These are phyloP conservation scores for Xyrauchen texanus DNA, from an alignment of 2,113 vertebrate genomes.

Conservation along the genomic window DNA sequence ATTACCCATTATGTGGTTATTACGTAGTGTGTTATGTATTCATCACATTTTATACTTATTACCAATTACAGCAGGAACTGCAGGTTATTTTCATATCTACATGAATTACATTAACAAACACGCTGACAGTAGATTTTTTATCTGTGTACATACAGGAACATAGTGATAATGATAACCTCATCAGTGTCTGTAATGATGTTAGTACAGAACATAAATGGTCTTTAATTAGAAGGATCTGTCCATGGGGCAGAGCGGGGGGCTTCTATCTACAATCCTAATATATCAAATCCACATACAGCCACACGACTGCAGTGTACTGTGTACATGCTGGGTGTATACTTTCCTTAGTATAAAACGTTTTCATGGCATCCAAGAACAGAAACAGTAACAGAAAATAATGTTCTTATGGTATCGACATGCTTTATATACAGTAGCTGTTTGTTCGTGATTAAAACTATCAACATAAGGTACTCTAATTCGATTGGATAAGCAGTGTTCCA, in stretches of 20 bases:
- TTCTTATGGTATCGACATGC: too few relatives aligned
- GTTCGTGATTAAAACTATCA: too few relatives aligned
- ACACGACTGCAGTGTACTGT: neutral
- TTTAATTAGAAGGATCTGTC: slow-evolving; percentile 49
- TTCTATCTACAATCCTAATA: slow-evolving; percentile 10
- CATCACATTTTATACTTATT: slow-evolving; percentile 41
- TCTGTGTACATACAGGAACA: neutral
- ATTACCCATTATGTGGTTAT: too few relatives aligned
- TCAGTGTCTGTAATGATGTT: slow-evolving; percentile 55
- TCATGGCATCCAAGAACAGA: too few relatives aligned
- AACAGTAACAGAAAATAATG: too few relatives aligned
- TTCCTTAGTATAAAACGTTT: too few relatives aligned
- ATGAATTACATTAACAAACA: slow-evolving; percentile 43
- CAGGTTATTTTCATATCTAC: slow-evolving; percentile 50
- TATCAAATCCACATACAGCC: slow-evolving; percentile 16
- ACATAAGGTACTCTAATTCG: too few relatives aligned
- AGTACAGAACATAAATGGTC: slow-evolving; percentile 32
- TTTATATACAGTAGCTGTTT: too few relatives aligned
- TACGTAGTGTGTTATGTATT: slow-evolving; percentile 30
- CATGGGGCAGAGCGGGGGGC: slow-evolving; percentile 5
- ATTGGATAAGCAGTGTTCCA: too few relatives aligned
- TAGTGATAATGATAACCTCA: slow-evolving; percentile 47
- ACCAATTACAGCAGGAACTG: slow-evolving; percentile 41
- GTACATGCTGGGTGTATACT: neutral
- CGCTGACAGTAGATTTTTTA: slow-evolving; percentile 29